phyloP scores from a whole-genome alignment of 2,888 invertebrate genomes.

The Mimumesa dahlbomi region DNA sequence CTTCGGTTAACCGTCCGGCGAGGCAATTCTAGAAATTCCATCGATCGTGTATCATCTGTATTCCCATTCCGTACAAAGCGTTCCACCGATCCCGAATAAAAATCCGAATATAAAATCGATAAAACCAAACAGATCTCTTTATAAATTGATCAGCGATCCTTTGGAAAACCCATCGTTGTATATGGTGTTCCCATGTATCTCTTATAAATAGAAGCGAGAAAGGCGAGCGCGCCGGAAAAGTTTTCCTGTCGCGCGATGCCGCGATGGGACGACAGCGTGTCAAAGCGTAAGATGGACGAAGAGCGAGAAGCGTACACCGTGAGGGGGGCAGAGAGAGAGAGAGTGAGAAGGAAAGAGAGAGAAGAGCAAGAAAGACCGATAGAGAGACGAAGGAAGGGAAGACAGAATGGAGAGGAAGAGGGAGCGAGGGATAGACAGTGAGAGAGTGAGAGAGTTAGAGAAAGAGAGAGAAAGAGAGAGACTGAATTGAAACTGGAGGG shows the following conservation, averaged over 20 bases:
- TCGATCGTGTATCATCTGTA: background rate
- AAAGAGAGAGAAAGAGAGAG: background rate
- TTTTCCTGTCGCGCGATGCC: constrained; percentile 58
- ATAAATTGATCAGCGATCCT: constrained; percentile 8
- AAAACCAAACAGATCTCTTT: too few species aligned
- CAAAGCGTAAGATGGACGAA: constrained; percentile 23
- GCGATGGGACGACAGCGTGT: constrained; percentile 40
- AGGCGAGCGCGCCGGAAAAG: constrained; percentile 59
- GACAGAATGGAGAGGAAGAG: constrained; percentile 5
- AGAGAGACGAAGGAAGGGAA: constrained; percentile 3
- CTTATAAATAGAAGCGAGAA: constrained; percentile 61
- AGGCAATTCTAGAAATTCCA: background rate
- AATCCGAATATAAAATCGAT: too few species aligned
- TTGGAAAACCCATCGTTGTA: constrained; percentile 35
- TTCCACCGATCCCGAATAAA: too few species aligned
- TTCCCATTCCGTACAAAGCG: background rate
- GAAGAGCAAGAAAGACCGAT: background rate
- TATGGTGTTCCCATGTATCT: constrained; percentile 12
- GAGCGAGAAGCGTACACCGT: constrained; percentile 18
- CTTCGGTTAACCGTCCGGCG: background rate
- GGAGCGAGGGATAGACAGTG: background rate
- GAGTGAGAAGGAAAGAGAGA: constrained; percentile 16
- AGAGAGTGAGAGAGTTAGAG: background rate
- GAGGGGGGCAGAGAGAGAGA: background rate
- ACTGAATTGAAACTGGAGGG: background rate